These are phyloP conservation scores for Epirrhoe tristata DNA, from an alignment of 2,888 invertebrate genomes.

Conservation along the genomic window DNA sequence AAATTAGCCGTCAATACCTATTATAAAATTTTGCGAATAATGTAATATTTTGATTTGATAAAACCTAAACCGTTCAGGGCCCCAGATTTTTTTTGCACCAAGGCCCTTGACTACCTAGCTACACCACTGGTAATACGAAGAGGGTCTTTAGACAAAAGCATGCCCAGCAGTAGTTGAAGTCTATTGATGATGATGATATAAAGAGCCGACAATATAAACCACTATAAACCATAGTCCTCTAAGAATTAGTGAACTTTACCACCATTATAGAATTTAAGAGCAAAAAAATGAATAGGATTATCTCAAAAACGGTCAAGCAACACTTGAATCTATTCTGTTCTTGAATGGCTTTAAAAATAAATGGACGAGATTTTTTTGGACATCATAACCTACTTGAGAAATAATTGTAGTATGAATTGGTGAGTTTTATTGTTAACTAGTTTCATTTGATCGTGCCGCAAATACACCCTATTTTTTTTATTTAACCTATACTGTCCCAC, in stretches of 20 bases:
- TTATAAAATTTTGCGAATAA: too few species aligned
- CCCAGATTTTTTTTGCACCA: too few species aligned
- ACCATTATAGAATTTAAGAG: neutral
- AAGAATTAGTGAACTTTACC: conserved; percentile 4
- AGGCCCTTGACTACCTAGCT: too few species aligned
- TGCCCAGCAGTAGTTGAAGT: neutral
- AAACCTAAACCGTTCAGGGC: too few species aligned
- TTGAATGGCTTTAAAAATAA: neutral
- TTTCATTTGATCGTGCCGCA: conserved; percentile 2
- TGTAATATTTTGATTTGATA: too few species aligned
- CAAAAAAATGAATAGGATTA: conserved; percentile 22
- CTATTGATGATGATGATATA: neutral
- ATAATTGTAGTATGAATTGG: conserved; percentile 13
- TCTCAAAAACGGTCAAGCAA: conserved; percentile 13
- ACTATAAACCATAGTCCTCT: neutral
- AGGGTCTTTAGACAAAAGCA: too few species aligned
- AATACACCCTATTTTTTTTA: too few species aligned
- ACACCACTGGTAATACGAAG: too few species aligned
- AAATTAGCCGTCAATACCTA: too few species aligned
- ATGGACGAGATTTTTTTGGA: conserved; percentile 3
- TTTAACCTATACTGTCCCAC: too few species aligned
- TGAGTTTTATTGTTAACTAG: conserved; percentile 3
- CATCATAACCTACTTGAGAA: conserved; percentile 1
- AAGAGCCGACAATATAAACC: neutral
- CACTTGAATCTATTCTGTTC: conserved; percentile 20